phyloP scores from a whole-genome alignment of 1,140 invertebrate genomes.

The Drosophila virilis region DNA sequence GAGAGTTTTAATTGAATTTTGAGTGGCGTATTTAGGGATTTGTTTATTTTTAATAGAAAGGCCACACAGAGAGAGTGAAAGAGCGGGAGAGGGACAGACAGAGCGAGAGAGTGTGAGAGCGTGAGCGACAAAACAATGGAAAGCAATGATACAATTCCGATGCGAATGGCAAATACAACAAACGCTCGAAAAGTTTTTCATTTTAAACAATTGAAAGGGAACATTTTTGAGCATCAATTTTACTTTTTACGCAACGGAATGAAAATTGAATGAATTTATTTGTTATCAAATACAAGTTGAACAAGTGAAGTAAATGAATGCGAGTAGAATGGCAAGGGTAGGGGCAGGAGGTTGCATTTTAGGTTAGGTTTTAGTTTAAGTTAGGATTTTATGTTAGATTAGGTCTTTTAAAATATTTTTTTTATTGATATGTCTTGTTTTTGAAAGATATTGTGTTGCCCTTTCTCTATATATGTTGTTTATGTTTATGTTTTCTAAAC shows the following conservation, averaged over 20 bases:
- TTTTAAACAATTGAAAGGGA: conserved; percentile 16
- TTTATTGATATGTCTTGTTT: not conserved
- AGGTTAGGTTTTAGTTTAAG: not conserved
- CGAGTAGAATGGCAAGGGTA: not conserved
- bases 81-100: not conserved
- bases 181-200: conserved; percentile 23
- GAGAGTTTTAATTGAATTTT: conserved; percentile 82
- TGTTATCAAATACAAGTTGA: conserved; percentile 3
- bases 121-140: conserved; percentile 27
- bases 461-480: not conserved
- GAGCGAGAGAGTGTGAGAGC: not conserved
- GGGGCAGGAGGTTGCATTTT: not conserved
- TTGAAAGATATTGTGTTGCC: not conserved
- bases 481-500: too few species aligned
- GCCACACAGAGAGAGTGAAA: conserved; percentile 28
- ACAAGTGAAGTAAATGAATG: not conserved
- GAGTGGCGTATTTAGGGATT: conserved; percentile 79
- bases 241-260: not conserved
- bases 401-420: too few species aligned
- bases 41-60: conserved; percentile 81
- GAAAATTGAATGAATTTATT: conserved; percentile 7
- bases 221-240: not conserved
- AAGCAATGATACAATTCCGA: conserved; percentile 43
- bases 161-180: conserved; percentile 27
- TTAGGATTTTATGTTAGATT: not conserved